These are phyloP conservation scores for Heliconius hortense DNA, from an alignment of 2,888 invertebrate species.

Conservation along the genomic window DNA sequence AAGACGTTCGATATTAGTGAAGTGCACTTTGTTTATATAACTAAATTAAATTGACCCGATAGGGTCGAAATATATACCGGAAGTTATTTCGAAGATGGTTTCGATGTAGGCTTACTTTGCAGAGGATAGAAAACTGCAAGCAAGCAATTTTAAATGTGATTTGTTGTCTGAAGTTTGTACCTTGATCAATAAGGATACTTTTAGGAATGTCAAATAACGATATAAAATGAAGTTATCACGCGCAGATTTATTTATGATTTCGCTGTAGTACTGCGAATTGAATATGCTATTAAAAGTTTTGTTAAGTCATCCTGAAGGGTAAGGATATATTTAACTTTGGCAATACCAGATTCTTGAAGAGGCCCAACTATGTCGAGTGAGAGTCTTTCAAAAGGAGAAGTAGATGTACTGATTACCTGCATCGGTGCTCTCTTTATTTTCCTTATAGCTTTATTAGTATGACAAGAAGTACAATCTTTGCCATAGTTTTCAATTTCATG, in stretches of 20 bases:
- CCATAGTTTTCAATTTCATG: no score
- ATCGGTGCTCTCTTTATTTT: no score
- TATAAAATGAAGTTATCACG: conserved; percentile 39
- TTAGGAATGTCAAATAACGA: conserved; percentile 41
- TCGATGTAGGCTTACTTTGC: conserved; percentile 18
- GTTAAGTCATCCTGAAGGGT: conserved; percentile 44
- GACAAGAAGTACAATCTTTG: no score
- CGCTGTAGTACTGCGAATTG: conserved; percentile 36
- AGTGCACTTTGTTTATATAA: conserved; percentile 33
- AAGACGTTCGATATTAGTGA: conserved; percentile 6
- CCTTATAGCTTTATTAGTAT: no score
- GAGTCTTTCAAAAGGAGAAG: conserved; percentile 28
- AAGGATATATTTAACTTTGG: conserved; percentile 37
- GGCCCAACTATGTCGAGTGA: conserved; percentile 37
- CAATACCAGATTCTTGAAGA: conserved; percentile 36
- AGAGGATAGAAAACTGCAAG: not conserved
- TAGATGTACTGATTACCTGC: conserved; percentile 20
- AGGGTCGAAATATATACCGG: conserved; percentile 45
- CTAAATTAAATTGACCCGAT: no score
- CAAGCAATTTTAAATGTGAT: no score
- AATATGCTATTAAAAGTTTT: conserved; percentile 40
- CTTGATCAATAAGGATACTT: conserved; percentile 32
- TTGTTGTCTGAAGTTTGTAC: conserved; percentile 35
- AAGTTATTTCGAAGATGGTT: conserved; percentile 23
- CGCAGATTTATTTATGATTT: conserved; percentile 40